Evolutionary conservation across 2,888 invertebrate genomes (phyloP), one percentile per base, ranked within the genome.

Genomic region (Cephonodes hylas): DNA sequence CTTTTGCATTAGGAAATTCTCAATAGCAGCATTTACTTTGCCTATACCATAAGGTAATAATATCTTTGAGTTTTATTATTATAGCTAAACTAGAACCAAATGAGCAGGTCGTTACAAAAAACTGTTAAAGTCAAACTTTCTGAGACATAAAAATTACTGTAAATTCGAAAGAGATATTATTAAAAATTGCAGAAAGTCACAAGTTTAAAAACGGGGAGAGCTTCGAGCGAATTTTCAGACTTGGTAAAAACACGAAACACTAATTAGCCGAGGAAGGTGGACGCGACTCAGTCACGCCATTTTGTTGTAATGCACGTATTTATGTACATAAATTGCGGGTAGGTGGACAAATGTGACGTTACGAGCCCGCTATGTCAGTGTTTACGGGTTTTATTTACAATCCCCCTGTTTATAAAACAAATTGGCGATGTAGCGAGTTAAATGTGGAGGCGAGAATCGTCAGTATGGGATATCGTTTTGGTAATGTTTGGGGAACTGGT

Each of bases 311-410:
- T 46, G 44, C 2, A 8, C 20, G 46, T 48, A 25, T 48, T 48
- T 27, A 48, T 27, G 48, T 48, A 48, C 48, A 27, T 48, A 48
- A 48, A 48, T 48, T 48, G 48, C 48, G 48, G 48, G 48, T 48
- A 48, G 48, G 25, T 25, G 48, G 27, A 48, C 27, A 48, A 48
- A 48, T 48, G 48, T 27, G 48, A 48, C 48, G 15, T 25, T 25
- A 15, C 45, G 8, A 15, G 48, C 15, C 25, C 6, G 2, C 15
- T 15, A 20, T 44, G 27, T 48, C 18, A 8, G 38, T 7, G 27
- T 48, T 27, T 48, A 48, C 15, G 23, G 48, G 23, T 2, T 10
- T 44, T 44, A 44, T 44, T 18, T 22, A n/a, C 10, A 5, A 38
- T n/a, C n/a, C n/a, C n/a, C 1, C n/a, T 13, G 34, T 13, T 34